Evolutionary conservation across 2,797 vertebrate species (phyloP).

Genomic region (Premnoplex brunnescens): DNA sequence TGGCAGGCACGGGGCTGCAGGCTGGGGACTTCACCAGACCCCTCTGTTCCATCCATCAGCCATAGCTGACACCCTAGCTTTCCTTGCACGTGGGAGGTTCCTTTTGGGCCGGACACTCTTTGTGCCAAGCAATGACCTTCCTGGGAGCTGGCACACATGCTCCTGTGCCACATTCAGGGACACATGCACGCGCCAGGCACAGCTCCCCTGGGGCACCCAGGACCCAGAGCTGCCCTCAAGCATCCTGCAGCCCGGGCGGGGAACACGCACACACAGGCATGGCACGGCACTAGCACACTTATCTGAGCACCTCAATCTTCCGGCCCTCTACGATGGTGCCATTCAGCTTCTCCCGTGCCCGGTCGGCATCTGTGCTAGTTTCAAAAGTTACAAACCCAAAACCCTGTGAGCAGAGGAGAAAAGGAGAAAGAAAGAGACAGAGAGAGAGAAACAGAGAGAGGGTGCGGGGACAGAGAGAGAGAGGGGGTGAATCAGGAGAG

Average conservation of each 20-base stretch:
- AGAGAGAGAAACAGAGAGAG: constrained; percentile 49
- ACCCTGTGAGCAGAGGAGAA: constrained; percentile 85
- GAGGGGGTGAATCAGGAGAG: constrained; percentile 72
- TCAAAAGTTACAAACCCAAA: constrained; percentile 99
- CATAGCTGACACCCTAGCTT: neutral
- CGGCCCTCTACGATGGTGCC: constrained; percentile 99
- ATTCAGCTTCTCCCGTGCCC: constrained; percentile 98
- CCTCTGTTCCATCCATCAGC: neutral
- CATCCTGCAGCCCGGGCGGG: neutral
- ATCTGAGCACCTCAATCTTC: constrained; percentile 94
- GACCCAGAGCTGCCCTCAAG: neutral
- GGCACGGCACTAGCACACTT: constrained; percentile 70
- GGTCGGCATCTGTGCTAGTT: constrained; percentile 96
- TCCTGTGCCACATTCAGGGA: neutral
- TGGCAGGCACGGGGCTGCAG: accelerated
- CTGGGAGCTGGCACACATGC: neutral
- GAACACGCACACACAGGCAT: constrained; percentile 37
- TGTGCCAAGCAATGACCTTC: neutral
- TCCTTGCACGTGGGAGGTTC: accelerated
- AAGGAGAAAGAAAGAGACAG: constrained; percentile 73
- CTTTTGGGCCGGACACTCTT: neutral
- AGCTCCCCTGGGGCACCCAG: neutral
- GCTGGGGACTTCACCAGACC: neutral
- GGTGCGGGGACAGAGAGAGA: constrained; percentile 64
- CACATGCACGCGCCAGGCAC: neutral